phyloP scores from a whole-genome alignment of 2,113 vertebrate genomes.

The Semicossyphus pulcher region DNA sequence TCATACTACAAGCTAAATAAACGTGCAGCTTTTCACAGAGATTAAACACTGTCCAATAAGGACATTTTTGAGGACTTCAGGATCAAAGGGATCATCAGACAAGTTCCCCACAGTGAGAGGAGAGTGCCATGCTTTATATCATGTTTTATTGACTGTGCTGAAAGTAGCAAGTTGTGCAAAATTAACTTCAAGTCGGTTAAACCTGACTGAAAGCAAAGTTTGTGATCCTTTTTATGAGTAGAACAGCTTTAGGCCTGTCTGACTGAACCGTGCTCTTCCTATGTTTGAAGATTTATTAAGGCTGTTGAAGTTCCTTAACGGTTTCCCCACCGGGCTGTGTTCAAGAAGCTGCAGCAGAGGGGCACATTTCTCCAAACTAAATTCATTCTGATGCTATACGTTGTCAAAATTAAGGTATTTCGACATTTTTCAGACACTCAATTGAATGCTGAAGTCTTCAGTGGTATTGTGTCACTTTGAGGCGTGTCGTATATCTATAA shows the following conservation, averaged over 20 bases:
- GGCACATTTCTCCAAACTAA: slow-evolving; percentile 1
- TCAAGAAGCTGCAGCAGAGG: background rate
- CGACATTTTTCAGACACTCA: background rate
- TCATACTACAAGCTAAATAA: background rate
- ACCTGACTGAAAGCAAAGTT: background rate
- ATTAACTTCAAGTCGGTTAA: background rate
- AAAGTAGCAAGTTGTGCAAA: background rate
- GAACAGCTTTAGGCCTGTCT: background rate
- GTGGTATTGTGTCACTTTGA: slow-evolving; percentile 12
- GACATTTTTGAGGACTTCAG: background rate
- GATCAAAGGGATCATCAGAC: too few relatives aligned
- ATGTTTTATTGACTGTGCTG: background rate
- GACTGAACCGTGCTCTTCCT: background rate
- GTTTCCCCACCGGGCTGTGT: background rate
- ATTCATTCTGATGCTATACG: background rate
- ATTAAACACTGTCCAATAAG: background rate
- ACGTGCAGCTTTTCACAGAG: background rate
- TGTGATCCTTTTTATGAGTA: background rate
- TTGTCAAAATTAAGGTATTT: too few relatives aligned
- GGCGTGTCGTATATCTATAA: slow-evolving; percentile 28
- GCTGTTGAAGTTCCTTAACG: background rate
- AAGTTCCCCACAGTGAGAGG: background rate
- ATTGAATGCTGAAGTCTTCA: slow-evolving; percentile 23
- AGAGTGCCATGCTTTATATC: background rate
- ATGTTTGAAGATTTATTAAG: background rate